Percentiles rank a stretch among this genome's conserved stretches.
phyloP scores from a whole-genome alignment of 2,113 vertebrate genomes.

The Cebus imitator region DNA sequence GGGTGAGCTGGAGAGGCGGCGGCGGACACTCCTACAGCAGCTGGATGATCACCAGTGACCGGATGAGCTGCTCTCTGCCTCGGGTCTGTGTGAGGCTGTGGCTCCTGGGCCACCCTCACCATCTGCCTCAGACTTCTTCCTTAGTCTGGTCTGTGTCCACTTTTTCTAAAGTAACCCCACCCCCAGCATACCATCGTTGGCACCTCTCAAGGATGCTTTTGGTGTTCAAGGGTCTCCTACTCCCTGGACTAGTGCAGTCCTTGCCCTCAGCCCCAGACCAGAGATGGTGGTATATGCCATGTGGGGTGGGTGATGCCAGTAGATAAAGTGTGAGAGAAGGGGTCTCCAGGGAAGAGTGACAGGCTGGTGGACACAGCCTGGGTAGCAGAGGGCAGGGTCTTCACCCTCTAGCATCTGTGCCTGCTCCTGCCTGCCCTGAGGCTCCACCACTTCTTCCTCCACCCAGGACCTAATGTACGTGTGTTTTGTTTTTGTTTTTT shows the following conservation, averaged over 20 bases:
- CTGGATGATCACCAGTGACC: conserved; percentile 83
- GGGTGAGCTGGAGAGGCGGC: conserved; percentile 84
- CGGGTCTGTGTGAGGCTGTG: conserved; percentile 51
- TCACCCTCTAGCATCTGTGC: conserved; percentile 65
- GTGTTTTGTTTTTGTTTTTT: conserved; percentile 74
- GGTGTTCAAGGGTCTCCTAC: conserved; percentile 43
- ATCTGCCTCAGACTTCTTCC: conserved; percentile 63
- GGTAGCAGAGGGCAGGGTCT: conserved; percentile 54
- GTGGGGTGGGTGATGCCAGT: conserved; percentile 34
- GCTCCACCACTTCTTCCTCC: conserved; percentile 54
- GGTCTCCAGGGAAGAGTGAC: conserved; percentile 34
- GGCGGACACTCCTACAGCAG: conserved; percentile 84
- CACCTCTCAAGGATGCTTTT: conserved; percentile 47
- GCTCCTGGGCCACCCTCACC: conserved; percentile 9
- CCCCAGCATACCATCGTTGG: neutral
- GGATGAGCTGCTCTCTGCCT: neutral
- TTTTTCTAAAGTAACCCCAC: conserved; percentile 56
- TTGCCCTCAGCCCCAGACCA: conserved; percentile 55
- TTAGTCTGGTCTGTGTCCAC: conserved; percentile 56
- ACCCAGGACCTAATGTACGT: conserved; percentile 53
- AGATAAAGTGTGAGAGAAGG: conserved; percentile 42
- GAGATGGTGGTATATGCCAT: neutral
- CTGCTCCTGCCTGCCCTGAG: conserved; percentile 66
- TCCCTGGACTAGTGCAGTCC: conserved; percentile 60
- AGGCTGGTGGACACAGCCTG: conserved; percentile 52